Percentiles rank a stretch among this genome's conserved stretches.
Evolutionary conservation across 2,888 invertebrate species (phyloP).

Genomic region (Rhimphoctona megacephalus): DNA sequence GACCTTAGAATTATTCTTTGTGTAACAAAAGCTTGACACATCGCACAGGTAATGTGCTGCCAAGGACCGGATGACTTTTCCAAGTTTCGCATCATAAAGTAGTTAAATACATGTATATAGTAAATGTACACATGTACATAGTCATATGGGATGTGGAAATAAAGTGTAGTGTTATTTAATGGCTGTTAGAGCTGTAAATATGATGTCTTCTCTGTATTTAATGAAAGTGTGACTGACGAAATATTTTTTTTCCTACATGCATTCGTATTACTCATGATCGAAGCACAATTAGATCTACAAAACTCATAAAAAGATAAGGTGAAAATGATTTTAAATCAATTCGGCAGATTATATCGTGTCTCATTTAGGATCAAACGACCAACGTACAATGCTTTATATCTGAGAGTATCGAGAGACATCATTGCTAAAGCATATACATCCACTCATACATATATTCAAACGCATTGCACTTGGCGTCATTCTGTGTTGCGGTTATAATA

Average conservation of each 20-base stretch:
- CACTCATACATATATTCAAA: background rate
- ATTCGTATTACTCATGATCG: background rate
- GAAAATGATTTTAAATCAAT: conserved; percentile 51
- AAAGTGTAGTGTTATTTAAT: conserved; percentile 58
- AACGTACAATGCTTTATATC: conserved; percentile 45
- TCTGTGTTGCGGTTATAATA: conserved; percentile 29
- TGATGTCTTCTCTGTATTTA: background rate
- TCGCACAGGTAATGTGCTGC: conserved; percentile 49
- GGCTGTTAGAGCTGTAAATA: too few species aligned
- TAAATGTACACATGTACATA: background rate
- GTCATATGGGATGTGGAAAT: conserved; percentile 41
- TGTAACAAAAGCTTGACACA: conserved; percentile 52
- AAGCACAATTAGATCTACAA: background rate
- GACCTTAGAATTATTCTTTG: conserved; percentile 13
- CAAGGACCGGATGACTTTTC: conserved; percentile 44
- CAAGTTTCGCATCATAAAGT: conserved; percentile 55
- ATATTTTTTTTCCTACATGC: background rate
- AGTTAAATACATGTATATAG: conserved; percentile 45
- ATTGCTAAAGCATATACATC: conserved; percentile 1
- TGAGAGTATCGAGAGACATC: conserved; percentile 16
- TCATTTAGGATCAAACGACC: conserved; percentile 34
- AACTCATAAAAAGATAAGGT: background rate
- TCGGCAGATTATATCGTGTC: conserved; percentile 49
- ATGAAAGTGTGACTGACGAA: background rate
- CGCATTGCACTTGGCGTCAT: conserved; percentile 31